These are phyloP conservation scores for Phacellophora camtschatica DNA, from an alignment of 30 jellyfish, hydroid and myxozoan species.

Conservation along the genomic window DNA sequence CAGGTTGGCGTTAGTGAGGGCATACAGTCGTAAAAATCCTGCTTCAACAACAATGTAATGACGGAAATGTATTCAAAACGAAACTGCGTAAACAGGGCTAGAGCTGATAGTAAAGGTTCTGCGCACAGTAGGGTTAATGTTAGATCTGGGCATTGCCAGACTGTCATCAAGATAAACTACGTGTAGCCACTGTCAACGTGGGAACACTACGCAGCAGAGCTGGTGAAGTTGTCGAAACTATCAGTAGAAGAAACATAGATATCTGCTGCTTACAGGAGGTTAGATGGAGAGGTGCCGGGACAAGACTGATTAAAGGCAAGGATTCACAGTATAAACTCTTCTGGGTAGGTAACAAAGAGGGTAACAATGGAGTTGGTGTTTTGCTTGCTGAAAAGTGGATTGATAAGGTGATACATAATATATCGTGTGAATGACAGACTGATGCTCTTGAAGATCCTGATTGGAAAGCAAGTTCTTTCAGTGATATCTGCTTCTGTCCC, in stretches of 20 bases:
- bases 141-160: not conserved
- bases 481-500: slow-evolving; percentile 16
- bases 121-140: slow-evolving; percentile 12
- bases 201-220: slow-evolving; percentile 15
- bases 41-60: slow-evolving; percentile 3
- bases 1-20: slow-evolving; percentile 32
- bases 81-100: not conserved
- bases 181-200: not conserved
- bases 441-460: not conserved
- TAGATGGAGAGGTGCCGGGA: slow-evolving; percentile 6
- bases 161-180: not conserved
- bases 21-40: slow-evolving; percentile 4
- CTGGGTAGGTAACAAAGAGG: not conserved
- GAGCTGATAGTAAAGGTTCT: not conserved
- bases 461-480: not conserved
- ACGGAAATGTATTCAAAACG: no score
- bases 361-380: slow-evolving; percentile 3
- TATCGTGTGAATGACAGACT: not conserved
- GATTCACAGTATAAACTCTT: not conserved
- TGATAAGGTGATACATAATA: not conserved
- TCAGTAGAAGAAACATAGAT: not conserved
- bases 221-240: not conserved
- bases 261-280: slow-evolving; percentile 17
- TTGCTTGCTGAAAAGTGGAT: not conserved
- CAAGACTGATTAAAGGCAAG: not conserved